Evolutionary conservation across 2,113 vertebrate genomes (phyloP), one percentile per base, ranked within the genome.

Genomic region (Thamnaconus septentrionalis): DNA sequence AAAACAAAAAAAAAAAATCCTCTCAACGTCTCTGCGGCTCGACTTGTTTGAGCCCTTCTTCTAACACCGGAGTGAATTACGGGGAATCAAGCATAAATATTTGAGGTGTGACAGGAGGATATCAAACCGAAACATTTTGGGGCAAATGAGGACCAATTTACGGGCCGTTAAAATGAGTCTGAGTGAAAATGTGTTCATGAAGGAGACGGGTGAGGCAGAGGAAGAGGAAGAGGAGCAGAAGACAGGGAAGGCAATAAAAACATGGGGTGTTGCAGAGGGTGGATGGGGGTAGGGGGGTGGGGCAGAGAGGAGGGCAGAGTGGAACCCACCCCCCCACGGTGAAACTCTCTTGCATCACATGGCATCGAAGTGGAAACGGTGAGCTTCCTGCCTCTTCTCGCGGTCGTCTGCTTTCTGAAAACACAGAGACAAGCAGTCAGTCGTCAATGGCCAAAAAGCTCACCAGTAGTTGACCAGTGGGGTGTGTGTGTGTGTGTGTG

Each of bases 331-430:
- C 52, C 63, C 64, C 70, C 64, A 53, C 6, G 47, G 72, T 61
- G 68, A 68, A 56, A n/a, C 45, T 42, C 42, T 10, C 46, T 7
- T 52, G 44, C 49, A 76, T 98, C 91, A 99, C 97, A 99, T 99
- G 78, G 97, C 97, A 70, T 99, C 97, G 66, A 99, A 99, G 88
- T 99, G 97, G 89, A 99, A 99, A 57, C 97, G 95, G 73, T 99
- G 97, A 50, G 97, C 97, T 87, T 99, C 97, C 75, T 98, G 97
- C 44, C 97, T 90, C 81, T 99, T 99, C 91, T 99, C 97, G 67
- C 97, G 90, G 76, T 98, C 97, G 63, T 99, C 97, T 12, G 97
- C 97, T 96, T 99, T 99, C 97, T 99, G 91, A 69, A 93, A 53
- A 81, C 41, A 72, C 18, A 61, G 0, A 69, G 8, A 49, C 12